Conservation (phyloP, 2,888 invertebrate genomes). For the Mellilla xanthometata region DNA sequence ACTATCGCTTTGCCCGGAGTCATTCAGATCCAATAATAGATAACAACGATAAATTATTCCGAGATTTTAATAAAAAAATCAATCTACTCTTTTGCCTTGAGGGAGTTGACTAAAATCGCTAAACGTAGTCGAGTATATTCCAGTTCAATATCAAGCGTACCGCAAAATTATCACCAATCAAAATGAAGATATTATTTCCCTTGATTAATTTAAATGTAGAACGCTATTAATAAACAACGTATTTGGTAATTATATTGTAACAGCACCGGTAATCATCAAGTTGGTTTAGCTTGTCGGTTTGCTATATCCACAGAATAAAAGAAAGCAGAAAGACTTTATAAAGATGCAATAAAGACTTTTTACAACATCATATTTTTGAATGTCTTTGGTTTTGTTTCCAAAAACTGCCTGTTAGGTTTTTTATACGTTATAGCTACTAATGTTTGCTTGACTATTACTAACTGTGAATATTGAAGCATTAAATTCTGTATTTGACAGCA, state of each 20-base stretch:
- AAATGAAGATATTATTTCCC: slow-evolving; percentile 52
- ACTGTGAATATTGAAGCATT: background rate
- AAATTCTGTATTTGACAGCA: slow-evolving; percentile 7
- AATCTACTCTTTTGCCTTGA: slow-evolving; percentile 21
- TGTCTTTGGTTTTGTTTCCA: too few species aligned
- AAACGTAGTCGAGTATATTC: too few species aligned
- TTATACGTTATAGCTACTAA: too few species aligned
- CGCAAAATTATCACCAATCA: slow-evolving; percentile 42
- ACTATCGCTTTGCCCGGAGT: slow-evolving; percentile 18
- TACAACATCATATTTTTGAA: too few species aligned
- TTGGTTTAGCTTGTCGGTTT: slow-evolving; percentile 34
- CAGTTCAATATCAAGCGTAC: slow-evolving; percentile 19
- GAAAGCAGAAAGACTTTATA: slow-evolving; percentile 10
- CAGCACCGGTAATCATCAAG: slow-evolving; percentile 40
- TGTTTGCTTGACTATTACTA: too few species aligned
- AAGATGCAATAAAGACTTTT: background rate
- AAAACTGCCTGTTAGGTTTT: too few species aligned
- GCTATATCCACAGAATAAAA: slow-evolving; percentile 27
- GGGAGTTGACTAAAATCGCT: slow-evolving; percentile 11
- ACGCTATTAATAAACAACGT: slow-evolving; percentile 54
- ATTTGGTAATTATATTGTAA: slow-evolving; percentile 62
- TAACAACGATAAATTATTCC: slow-evolving; percentile 23
- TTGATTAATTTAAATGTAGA: slow-evolving; percentile 61
- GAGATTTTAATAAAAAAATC: slow-evolving; percentile 26
- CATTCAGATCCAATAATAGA: slow-evolving; percentile 20